These are phyloP conservation scores for Gymnogyps californianus DNA, from an alignment of 2,113 vertebrate species.

Conservation along the genomic window DNA sequence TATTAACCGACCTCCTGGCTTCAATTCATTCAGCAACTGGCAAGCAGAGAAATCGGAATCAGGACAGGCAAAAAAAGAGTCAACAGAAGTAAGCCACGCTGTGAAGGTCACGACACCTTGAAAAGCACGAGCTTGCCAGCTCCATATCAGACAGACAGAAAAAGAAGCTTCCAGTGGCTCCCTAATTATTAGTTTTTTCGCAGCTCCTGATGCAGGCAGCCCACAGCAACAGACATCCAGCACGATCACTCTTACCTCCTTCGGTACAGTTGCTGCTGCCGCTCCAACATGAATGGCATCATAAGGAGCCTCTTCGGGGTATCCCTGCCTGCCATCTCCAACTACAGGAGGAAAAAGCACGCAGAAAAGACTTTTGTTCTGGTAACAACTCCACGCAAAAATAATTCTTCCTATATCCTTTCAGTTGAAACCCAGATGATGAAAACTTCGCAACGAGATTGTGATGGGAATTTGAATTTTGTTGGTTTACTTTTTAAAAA, in stretches of 20 bases:
- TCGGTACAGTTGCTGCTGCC: constrained; percentile 81
- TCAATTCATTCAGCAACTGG: constrained; percentile 87
- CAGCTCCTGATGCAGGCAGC: not conserved
- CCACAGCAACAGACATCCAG: not conserved
- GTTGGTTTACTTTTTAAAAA: not conserved
- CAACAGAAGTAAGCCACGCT: rapidly evolving
- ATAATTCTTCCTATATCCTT: not conserved
- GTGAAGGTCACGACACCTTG: not conserved
- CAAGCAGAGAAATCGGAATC: not conserved
- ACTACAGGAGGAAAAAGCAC: constrained; percentile 57
- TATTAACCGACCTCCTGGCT: constrained; percentile 85
- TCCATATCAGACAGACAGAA: not conserved
- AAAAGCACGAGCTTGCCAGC: not conserved
- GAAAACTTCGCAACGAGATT: not conserved
- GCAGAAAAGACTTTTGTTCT: not conserved
- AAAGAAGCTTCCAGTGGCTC: not conserved
- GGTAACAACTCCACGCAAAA: not conserved
- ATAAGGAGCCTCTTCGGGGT: constrained; percentile 82
- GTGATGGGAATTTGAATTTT: not conserved
- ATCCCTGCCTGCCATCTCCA: constrained; percentile 85
- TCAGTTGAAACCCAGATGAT: not conserved
- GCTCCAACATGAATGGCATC: constrained; percentile 92
- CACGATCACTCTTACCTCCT: constrained; percentile 66
- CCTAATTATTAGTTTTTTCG: not conserved
- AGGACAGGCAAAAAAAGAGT: not conserved